These are phyloP conservation scores for Rhingia rostrata DNA, from an alignment of 2,888 invertebrate genomes.

Conservation along the genomic window DNA sequence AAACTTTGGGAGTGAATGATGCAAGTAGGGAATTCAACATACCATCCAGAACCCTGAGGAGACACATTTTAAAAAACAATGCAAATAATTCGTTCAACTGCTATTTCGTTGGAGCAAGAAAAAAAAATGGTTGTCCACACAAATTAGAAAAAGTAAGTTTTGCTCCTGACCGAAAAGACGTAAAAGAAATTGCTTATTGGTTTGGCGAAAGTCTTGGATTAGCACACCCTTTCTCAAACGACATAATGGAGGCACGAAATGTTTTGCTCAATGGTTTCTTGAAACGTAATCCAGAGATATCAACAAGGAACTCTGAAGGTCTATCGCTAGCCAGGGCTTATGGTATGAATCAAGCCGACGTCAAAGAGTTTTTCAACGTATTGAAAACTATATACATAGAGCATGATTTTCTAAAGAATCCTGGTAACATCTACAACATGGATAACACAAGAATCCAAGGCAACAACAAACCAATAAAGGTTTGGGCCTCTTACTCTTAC, in stretches of 20 bases:
- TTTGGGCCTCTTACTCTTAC: too few species aligned
- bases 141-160: slow-evolving; percentile 14
- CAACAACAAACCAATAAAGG: slow-evolving; percentile 75
- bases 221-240: slow-evolving; percentile 3
- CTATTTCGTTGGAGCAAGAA: too few species aligned
- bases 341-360: slow-evolving; percentile 12
- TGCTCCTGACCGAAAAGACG: too few species aligned
- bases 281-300: slow-evolving; percentile 11
- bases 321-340: slow-evolving; percentile 10
- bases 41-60: too few species aligned
- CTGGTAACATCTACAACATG: slow-evolving; percentile 74
- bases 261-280: slow-evolving; percentile 21
- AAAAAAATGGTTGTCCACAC: slow-evolving; percentile 23
- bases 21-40: too few species aligned
- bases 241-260: slow-evolving; percentile 1
- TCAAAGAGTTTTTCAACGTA: slow-evolving; percentile 34
- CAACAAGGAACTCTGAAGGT: slow-evolving; percentile 17
- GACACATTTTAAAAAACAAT: too few species aligned
- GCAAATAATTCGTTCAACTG: slow-evolving; percentile 4
- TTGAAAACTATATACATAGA: slow-evolving; percentile 23
- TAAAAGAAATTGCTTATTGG: slow-evolving; percentile 18
- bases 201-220: slow-evolving; percentile 17
- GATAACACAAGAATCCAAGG: slow-evolving; percentile 75
- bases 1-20: too few species aligned
- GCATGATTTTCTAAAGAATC: slow-evolving; percentile 70